Percentiles rank a stretch among this genome's conserved stretches.
Evolutionary conservation across 2,113 vertebrate species (phyloP).

Genomic region (Chaenocephalus aceratus): DNA sequence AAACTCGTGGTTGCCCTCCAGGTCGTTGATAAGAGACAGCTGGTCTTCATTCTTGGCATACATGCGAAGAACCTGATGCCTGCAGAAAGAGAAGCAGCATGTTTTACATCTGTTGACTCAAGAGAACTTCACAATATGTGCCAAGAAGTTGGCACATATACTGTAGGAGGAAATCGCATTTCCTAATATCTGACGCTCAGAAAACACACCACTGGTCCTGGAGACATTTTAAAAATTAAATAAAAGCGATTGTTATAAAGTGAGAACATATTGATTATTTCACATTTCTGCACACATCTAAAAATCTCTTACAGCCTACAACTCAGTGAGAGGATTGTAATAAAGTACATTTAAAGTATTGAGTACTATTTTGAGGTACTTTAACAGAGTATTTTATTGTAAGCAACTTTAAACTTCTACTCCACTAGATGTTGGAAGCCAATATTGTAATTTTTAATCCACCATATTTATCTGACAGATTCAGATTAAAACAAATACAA

Average conservation of each 20-base stretch:
- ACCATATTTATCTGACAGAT: no score
- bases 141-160: neutral
- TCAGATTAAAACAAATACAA: no score
- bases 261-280: neutral
- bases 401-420: no score
- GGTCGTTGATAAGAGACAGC: constrained; percentile 79
- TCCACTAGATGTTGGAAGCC: no score
- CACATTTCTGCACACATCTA: neutral
- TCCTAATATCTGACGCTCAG: no score
- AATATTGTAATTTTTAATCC: no score
- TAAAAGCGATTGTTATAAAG: neutral
- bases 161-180: no score
- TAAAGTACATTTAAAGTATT: no score
- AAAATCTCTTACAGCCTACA: neutral
- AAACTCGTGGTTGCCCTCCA: constrained; percentile 78
- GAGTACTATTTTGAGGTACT: no score
- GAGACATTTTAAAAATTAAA: neutral
- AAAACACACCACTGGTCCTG: neutral
- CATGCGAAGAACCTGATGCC: constrained; percentile 93
- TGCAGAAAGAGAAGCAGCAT: constrained; percentile 60
- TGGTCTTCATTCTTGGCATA: constrained; percentile 79
- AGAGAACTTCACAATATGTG: no score
- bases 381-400: no score
- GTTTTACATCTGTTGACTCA: constrained; percentile 5
- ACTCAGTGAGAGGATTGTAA: neutral